Evolutionary conservation across 1,140 invertebrate species (phyloP).

Genomic region (Pissodes strobi): DNA sequence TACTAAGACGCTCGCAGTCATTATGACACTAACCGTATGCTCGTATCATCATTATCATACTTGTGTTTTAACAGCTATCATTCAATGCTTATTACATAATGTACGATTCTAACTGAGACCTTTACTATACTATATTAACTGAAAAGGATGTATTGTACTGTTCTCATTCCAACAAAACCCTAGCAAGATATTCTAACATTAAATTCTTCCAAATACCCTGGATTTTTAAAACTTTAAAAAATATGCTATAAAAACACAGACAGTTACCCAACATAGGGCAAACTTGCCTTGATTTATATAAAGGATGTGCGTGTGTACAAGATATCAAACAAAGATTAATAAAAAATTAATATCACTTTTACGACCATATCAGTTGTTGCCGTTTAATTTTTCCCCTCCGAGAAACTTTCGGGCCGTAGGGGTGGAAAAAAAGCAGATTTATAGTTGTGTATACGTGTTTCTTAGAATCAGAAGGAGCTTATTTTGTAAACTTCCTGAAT

Average conservation of each 20-base stretch:
- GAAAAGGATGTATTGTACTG: constrained; percentile 7
- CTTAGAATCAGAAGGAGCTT: constrained; percentile 13
- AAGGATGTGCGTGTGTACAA: neutral
- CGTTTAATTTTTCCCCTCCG: constrained; percentile 23
- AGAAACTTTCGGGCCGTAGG: neutral
- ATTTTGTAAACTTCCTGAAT: constrained; percentile 22
- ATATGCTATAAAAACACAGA: neutral
- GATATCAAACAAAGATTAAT: constrained; percentile 18
- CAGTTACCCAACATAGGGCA: neutral
- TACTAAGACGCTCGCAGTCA: too few species aligned
- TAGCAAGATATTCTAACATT: too few species aligned
- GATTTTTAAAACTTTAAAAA: too few species aligned
- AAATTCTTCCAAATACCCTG: too few species aligned
- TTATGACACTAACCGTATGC: too few species aligned
- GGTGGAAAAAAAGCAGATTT: constrained; percentile 23
- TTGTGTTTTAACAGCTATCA: too few species aligned
- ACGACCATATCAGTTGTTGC: constrained; percentile 28
- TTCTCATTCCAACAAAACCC: too few species aligned
- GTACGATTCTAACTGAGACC: too few species aligned
- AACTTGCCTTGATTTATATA: constrained; percentile 22
- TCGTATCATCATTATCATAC: too few species aligned
- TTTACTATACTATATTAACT: too few species aligned
- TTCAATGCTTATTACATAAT: too few species aligned
- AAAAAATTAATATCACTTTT: constrained; percentile 33
- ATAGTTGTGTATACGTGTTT: constrained; percentile 21